These are phyloP conservation scores for Callyntrura sp. DNA, from an alignment of 2,888 invertebrate genomes.

Conservation along the genomic window DNA sequence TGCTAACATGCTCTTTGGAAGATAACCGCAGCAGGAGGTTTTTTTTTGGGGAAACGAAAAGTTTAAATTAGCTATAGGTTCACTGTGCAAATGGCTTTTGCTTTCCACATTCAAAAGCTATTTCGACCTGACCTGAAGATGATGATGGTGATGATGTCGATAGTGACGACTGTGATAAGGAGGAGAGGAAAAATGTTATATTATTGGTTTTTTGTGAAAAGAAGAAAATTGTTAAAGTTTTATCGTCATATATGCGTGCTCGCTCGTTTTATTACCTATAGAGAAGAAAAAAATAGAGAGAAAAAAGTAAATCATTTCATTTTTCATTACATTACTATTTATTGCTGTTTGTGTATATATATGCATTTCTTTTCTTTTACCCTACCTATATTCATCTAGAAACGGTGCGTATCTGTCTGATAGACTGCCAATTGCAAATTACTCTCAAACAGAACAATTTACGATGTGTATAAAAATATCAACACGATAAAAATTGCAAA, in stretches of 20 bases:
- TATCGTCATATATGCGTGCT: background rate
- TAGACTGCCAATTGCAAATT: background rate
- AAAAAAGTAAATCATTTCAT: background rate
- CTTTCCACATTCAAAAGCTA: background rate
- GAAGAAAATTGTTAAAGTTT: background rate
- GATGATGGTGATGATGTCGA: background rate
- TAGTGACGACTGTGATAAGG: too few relatives aligned
- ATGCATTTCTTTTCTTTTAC: background rate
- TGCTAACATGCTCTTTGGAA: slow-evolving; percentile 28
- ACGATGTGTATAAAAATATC: slow-evolving; percentile 4
- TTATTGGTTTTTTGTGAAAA: slow-evolving; percentile 51
- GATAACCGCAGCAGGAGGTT: slow-evolving; percentile 62
- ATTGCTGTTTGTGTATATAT: too few relatives aligned
- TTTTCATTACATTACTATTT: background rate
- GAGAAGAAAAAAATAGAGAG: slow-evolving; percentile 1
- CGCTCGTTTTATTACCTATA: background rate
- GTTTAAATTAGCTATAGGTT: slow-evolving; percentile 14
- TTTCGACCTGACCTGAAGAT: background rate
- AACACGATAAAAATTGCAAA: slow-evolving; percentile 1
- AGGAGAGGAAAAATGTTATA: too few relatives aligned
- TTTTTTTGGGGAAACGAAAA: slow-evolving; percentile 9
- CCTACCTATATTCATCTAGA: background rate
- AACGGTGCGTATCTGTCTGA: background rate
- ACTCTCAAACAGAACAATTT: background rate
- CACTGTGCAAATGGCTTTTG: slow-evolving; percentile 53